Conservation (phyloP, 2,113 vertebrate genomes). For the Cnemophilus loriae region DNA sequence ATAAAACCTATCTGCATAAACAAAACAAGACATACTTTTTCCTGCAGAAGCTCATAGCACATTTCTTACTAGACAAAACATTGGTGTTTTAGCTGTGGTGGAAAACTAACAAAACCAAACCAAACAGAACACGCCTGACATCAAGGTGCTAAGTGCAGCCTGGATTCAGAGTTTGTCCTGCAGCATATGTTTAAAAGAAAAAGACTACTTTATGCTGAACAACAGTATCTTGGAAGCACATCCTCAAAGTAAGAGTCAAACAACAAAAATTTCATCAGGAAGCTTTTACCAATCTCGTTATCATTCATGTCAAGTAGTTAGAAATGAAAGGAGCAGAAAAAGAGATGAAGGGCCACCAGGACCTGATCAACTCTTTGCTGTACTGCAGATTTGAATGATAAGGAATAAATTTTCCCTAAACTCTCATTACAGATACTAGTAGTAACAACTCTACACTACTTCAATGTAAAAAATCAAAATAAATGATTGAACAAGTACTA, state of each 20-base stretch:
- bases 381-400: background rate
- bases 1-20: background rate
- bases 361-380: background rate
- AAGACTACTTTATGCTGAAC: background rate
- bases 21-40: conserved; percentile 15
- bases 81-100: background rate
- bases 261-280: background rate
- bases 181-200: background rate
- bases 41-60: background rate
- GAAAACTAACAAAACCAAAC: conserved; percentile 11
- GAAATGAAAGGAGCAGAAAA: background rate
- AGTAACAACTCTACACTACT: background rate
- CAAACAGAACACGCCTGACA: background rate
- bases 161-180: background rate
- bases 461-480: background rate
- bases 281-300: background rate
- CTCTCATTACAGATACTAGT: background rate
- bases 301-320: background rate
- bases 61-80: conserved; percentile 28
- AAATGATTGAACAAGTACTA: background rate
- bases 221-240: background rate
- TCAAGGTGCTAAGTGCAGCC: background rate
- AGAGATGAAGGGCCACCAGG: background rate
- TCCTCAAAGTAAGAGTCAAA: background rate
- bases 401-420: background rate